These are phyloP conservation scores for Paramormyrops kingsleyae DNA, from an alignment of 2,113 vertebrate species.

Conservation along the genomic window DNA sequence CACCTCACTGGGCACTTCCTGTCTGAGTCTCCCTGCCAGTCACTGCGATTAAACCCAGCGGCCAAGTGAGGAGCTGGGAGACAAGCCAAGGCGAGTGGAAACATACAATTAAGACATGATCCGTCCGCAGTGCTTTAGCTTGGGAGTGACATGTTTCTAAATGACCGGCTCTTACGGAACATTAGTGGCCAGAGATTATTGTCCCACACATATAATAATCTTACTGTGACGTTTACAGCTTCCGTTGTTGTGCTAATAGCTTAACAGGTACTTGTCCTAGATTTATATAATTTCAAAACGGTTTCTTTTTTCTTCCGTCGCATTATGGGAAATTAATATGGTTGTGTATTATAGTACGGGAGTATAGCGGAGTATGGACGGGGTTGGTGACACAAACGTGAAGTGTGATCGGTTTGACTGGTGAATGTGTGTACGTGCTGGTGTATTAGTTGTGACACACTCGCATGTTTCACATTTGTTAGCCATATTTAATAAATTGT, in stretches of 20 bases:
- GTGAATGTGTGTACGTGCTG: background rate
- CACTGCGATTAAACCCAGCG: conserved; percentile 55
- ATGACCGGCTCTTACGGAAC: background rate
- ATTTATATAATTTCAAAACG: background rate
- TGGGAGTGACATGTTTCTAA: background rate
- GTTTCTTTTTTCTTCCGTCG: background rate
- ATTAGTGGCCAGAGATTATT: background rate
- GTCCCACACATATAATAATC: background rate
- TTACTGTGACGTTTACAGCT: conserved; percentile 26
- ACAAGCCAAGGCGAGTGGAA: conserved; percentile 33
- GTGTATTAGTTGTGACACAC: background rate
- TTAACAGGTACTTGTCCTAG: background rate
- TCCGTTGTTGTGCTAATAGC: conserved; percentile 29
- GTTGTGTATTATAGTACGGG: background rate
- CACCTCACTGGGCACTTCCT: conserved; percentile 52
- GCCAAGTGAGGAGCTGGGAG: conserved; percentile 34
- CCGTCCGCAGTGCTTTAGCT: background rate
- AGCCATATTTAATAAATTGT: background rate
- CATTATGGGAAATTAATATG: background rate
- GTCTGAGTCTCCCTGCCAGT: conserved; percentile 51
- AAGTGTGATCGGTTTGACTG: background rate
- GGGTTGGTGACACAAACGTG: background rate
- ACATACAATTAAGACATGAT: conserved; percentile 28
- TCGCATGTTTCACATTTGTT: background rate
- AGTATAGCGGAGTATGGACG: background rate